Conservation (phyloP, 2,113 vertebrate species). For the Acrocephalus arundinaceus region DNA sequence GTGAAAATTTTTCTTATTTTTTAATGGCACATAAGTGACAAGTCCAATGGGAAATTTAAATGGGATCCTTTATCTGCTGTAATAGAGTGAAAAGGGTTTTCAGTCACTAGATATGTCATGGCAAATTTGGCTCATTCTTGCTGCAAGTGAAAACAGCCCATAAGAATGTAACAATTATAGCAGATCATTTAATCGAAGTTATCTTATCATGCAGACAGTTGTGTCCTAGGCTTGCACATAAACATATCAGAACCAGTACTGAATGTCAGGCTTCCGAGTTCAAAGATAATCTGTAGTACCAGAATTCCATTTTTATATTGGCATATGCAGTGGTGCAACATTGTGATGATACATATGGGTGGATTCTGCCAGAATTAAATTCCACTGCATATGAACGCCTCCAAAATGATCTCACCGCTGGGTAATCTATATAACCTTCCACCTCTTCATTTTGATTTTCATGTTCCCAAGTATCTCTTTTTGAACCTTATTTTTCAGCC, state of each 20-base stretch:
- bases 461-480: background rate
- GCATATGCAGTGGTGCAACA: background rate
- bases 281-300: background rate
- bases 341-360: background rate
- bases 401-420: slow-evolving; percentile 1
- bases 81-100: background rate
- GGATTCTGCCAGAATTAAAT: slow-evolving; percentile 8
- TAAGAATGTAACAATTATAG: background rate
- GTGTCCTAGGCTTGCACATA: background rate
- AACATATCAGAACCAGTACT: background rate
- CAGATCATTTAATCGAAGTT: background rate
- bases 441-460: background rate
- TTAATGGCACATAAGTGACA: background rate
- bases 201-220: background rate
- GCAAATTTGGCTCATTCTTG: background rate
- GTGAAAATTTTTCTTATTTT: background rate
- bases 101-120: background rate
- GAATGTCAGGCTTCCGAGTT: background rate
- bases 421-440: background rate
- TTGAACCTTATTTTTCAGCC: background rate
- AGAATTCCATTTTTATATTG: slow-evolving; percentile 5
- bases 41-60: background rate
- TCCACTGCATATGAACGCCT: background rate
- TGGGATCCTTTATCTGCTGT: background rate
- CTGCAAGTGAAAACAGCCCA: background rate